These are phyloP conservation scores for Paelopatides confundens DNA, from an alignment of 53 echinoderm and acorn worm genomes.

Conservation along the genomic window DNA sequence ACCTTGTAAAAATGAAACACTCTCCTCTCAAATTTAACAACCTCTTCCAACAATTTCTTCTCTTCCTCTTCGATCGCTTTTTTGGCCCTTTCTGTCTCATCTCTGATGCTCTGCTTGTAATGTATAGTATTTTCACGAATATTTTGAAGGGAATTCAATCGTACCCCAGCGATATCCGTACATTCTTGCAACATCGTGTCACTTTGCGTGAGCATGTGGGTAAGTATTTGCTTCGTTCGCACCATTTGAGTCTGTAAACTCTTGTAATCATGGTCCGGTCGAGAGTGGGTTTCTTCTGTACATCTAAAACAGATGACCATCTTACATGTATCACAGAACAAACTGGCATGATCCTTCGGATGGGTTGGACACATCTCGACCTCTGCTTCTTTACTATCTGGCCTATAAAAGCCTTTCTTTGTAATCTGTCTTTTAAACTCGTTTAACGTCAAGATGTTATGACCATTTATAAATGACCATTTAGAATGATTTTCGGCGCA, in stretches of 20 bases:
- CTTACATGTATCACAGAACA: slow-evolving; percentile 25
- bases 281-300: slow-evolving; percentile 14
- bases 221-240: not conserved
- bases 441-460: not conserved
- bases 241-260: not conserved
- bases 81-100: not conserved
- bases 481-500: slow-evolving; percentile 23
- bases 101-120: not conserved
- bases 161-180: not conserved
- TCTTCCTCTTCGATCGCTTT: slow-evolving; percentile 10
- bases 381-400: not conserved
- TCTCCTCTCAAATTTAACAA: slow-evolving; percentile 18
- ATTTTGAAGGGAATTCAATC: not conserved
- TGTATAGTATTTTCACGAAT: not conserved
- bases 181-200: slow-evolving; percentile 25
- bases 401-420: not conserved
- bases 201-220: not conserved
- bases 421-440: not conserved
- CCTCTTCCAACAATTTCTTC: slow-evolving; percentile 4
- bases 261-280: slow-evolving; percentile 32
- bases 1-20: slow-evolving; percentile 34
- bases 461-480: slow-evolving; percentile 8
- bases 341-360: not conserved
- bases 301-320: slow-evolving; percentile 26
- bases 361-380: slow-evolving; percentile 17